Base-by-base conservation (phyloP, 2,888 invertebrate species). In the Venustoraphidia nigricollis region DNA sequence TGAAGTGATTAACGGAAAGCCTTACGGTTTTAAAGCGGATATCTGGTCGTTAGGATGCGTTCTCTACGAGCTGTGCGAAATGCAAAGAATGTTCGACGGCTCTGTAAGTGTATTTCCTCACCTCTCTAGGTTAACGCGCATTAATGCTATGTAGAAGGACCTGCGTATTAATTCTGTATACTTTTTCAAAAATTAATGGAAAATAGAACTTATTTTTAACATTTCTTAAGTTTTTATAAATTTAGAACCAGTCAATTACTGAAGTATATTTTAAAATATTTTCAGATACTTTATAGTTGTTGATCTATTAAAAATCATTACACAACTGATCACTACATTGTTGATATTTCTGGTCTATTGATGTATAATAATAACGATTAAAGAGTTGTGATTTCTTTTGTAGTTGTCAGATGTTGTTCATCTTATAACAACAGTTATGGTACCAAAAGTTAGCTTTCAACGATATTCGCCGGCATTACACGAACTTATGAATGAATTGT, bases 21-120 rank as follows among this genome's bases (percentile, higher is more conserved):
- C 79, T 9, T 86, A 86, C 61, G 81, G 85, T 62, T 76, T 76
- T 42, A 87, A 88, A 68, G 83, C 83, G 57, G 91, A 91, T 59
- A 77, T 91, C 50, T 91, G 90, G 91, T 83, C 89, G 10, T 70
- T 89, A 46, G 91, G 90, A 1, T 89, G 90, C 62, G 74, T 91
- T 51, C 66, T 91, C 6, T 90, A 85, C 60, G 88, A 90, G 65
- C 72, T 89, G 67, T 77, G 82, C 55, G 79, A 81, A n/a, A 71
- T 84, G 60, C 77, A 74, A 60, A 72, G 80, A 60, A 79, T 85
- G 46, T 87, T 85, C 65, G 78, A 83, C 55, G 79, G 83, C 14
- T 73, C 77, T 60, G 83, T 83, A 68, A 67, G 67, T 62, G 3
- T 27, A 10, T 17, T 8, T 5, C 38, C 9, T 1, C 13, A 13